phyloP scores from a whole-genome alignment of 2,888 invertebrate genomes.

The Nesidiocoris tenuis region DNA sequence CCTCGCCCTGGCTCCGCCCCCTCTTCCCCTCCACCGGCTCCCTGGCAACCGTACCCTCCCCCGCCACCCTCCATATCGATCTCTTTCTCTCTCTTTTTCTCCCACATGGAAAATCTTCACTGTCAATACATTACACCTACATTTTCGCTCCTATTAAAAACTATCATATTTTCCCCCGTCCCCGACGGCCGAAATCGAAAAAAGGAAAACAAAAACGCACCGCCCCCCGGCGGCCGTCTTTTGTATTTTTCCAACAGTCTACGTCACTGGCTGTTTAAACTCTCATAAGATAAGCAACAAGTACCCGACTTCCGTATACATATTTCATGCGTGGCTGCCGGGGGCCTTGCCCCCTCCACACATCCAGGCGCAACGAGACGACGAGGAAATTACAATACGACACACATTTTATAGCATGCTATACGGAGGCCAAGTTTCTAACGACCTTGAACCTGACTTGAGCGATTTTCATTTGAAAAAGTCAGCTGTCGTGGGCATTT shows the following conservation, averaged over 20 bases:
- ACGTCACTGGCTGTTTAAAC: constrained; percentile 32
- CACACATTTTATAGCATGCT: constrained; percentile 28
- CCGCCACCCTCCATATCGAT: constrained; percentile 1
- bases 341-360: constrained; percentile 3
- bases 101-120: constrained; percentile 29
- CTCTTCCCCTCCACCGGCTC: constrained; percentile 14
- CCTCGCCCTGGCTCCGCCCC: constrained; percentile 25
- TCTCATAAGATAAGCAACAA: constrained; percentile 45
- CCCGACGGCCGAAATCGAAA: too few species aligned
- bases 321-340: constrained; percentile 38
- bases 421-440: background rate
- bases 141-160: constrained; percentile 50
- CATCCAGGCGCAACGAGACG: background rate
- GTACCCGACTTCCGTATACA: constrained; percentile 42
- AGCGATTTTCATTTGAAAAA: too few species aligned
- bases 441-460: background rate
- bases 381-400: constrained; percentile 40
- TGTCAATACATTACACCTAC: constrained; percentile 50
- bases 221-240: background rate
- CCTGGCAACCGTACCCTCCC: constrained; percentile 47
- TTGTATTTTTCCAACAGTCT: constrained; percentile 1
- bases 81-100: constrained; percentile 28
- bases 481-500: too few species aligned
- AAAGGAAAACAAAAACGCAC: too few species aligned
- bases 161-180: constrained; percentile 19